A percentile compares a stretch with the other conserved stretches of the same genome.
These are phyloP conservation scores for Cairina moschata DNA, from an alignment of 2,113 vertebrate species.

Conservation along the genomic window DNA sequence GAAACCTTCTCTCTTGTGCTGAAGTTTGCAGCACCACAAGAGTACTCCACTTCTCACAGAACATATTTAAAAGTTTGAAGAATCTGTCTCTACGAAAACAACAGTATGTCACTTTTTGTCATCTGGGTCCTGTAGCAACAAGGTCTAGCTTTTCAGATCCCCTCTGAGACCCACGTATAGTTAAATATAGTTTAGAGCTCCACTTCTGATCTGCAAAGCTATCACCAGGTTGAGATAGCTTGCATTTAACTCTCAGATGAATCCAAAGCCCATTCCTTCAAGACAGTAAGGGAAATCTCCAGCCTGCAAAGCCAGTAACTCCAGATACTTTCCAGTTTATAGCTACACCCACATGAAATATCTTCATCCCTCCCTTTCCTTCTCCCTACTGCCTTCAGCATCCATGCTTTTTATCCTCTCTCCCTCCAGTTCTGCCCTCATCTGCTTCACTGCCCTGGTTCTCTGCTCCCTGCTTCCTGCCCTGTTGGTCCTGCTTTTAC, in stretches of 20 bases:
- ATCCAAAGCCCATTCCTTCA: not conserved
- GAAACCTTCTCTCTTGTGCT: not conserved
- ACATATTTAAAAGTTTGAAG: not conserved
- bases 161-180: not conserved
- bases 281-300: not conserved
- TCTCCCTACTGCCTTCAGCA: fast-evolving
- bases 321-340: not conserved
- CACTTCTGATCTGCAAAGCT: not conserved
- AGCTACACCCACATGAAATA: not conserved
- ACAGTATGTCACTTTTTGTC: not conserved
- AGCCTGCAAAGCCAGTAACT: not conserved
- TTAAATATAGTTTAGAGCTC: not conserved
- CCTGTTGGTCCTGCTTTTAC: too few species aligned
- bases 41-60: not conserved
- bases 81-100: not conserved
- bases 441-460: not conserved
- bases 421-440: not conserved
- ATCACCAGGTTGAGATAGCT: not conserved
- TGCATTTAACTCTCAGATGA: not conserved
- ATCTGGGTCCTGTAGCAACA: not conserved
- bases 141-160: not conserved
- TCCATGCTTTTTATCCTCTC: not conserved
- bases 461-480: not conserved
- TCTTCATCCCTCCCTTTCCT: not conserved
- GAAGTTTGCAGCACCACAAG: not conserved